Base-by-base conservation (phyloP, 2,797 vertebrate species). In the Chiloscyllium punctatum region DNA sequence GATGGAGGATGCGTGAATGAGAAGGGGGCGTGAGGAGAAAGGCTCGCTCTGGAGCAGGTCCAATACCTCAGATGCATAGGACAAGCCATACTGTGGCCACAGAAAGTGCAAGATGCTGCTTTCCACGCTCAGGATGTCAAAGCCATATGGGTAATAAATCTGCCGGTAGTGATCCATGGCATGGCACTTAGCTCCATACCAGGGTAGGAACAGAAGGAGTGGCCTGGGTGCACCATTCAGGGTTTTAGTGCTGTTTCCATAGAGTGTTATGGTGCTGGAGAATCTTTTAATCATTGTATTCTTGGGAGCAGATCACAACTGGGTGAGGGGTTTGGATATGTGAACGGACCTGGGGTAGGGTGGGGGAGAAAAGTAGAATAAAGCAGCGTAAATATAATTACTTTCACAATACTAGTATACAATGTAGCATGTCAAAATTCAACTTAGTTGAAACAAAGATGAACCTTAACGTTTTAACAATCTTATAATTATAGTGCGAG, bases 1-100 rank as follows among this genome's bases (percentile, higher is more conserved):
- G 0, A 98, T 97, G 8, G 98, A 98, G 96, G 98, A 97, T 95
- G 97, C 97, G 4, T 98, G 98, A 94, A 98, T 96, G 7, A 98
- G 96, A 86, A 98, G 96, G 0, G 97, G 98, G 51, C 97, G 96
- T 66, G 96, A 95, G 16, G 96, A 96, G 42, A 98, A 98, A 37
- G 18, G 96, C 0, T 97, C 97, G 1, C 96, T 98, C 72, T 97
- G 97, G 42, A 98, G 96, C 91, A 97, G 90, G 6, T 96, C 96
- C 71, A 98, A 96, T 66, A 97, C 8, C 0, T 8, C 95, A n/a
- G 96, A 96, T 3, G 97, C 97, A 1, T 95, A 95, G 3, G 97
- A 96, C 94, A 97, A 96, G n/a, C 97, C 97, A 96, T 96, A 96
- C 79, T 96, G 96, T 1, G 97, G 98, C 97, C 98, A 97, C 69